A percentile compares a stretch with the other conserved stretches of the same genome.
phyloP scores from a whole-genome alignment of 2,888 invertebrate genomes.

The Luperina nickerlii region DNA sequence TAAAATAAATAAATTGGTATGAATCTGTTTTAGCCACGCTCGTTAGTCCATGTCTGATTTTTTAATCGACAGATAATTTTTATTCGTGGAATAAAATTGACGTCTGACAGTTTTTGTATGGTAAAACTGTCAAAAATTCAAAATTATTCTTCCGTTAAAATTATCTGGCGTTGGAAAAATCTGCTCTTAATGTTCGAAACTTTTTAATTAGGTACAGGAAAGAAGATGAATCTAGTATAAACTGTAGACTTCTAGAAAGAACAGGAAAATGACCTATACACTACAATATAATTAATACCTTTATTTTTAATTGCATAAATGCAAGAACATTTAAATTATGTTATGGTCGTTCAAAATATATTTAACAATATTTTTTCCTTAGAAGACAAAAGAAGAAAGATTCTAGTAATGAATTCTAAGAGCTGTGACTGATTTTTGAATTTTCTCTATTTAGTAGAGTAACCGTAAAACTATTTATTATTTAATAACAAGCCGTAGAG shows the following conservation, averaged over 20 bases:
- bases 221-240: background rate
- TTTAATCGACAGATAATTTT: no score
- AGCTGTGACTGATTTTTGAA: background rate
- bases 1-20: background rate
- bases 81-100: no score
- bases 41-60: background rate
- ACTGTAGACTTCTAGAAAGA: background rate
- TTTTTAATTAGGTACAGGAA: background rate
- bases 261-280: background rate
- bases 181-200: no score
- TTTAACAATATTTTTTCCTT: conserved; percentile 5
- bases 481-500: background rate
- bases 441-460: background rate
- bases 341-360: conserved; percentile 4
- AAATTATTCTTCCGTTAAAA: no score
- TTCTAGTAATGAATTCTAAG: background rate
- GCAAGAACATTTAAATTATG: background rate
- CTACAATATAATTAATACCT: background rate
- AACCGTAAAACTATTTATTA: background rate
- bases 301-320: conserved; percentile 14
- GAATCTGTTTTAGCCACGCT: background rate
- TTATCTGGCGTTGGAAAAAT: no score
- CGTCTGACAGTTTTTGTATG: no score
- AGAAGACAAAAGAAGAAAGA: background rate
- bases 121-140: no score